Evolutionary conservation across 1,140 invertebrate genomes (phyloP).

Genomic region (Mactra quadrangularis): DNA sequence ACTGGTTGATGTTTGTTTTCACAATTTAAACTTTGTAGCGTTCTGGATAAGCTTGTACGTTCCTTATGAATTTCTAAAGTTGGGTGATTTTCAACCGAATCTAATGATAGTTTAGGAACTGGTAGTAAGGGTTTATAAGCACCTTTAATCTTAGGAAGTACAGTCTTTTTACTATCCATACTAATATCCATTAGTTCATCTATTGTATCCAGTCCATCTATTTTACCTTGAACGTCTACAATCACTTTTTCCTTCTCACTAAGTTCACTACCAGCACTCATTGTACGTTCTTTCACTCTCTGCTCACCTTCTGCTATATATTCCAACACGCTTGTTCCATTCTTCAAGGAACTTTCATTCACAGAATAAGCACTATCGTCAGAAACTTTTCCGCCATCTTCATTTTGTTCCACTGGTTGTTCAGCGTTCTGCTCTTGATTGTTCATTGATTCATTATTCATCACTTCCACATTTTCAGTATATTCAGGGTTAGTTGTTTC

Average conservation of each 20-base stretch:
- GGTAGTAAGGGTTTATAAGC: slow-evolving; percentile 1
- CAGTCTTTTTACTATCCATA: neutral
- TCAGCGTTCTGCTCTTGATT: neutral
- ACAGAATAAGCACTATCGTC: neutral
- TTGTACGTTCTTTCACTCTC: neutral
- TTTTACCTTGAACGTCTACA: neutral
- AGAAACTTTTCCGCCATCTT: neutral
- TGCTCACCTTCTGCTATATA: slow-evolving; percentile 29
- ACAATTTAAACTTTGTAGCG: slow-evolving; percentile 12
- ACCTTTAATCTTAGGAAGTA: neutral
- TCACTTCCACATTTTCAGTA: neutral
- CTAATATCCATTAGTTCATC: neutral
- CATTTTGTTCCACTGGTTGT: neutral
- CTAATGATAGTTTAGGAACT: slow-evolving; percentile 25
- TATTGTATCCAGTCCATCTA: neutral
- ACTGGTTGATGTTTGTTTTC: too few species aligned
- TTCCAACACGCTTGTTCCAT: slow-evolving; percentile 4
- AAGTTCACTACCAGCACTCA: neutral
- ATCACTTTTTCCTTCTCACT: neutral
- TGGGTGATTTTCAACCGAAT: neutral
- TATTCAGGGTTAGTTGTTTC: neutral
- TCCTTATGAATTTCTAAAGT: slow-evolving; percentile 2
- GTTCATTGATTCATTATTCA: neutral
- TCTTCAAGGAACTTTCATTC: neutral
- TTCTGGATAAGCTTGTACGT: slow-evolving; percentile 43